Percentiles rank a stretch among this genome's conserved stretches.
These are phyloP conservation scores for Hylaeus anthracinus DNA, from an alignment of 1,140 invertebrate genomes.

Conservation along the genomic window DNA sequence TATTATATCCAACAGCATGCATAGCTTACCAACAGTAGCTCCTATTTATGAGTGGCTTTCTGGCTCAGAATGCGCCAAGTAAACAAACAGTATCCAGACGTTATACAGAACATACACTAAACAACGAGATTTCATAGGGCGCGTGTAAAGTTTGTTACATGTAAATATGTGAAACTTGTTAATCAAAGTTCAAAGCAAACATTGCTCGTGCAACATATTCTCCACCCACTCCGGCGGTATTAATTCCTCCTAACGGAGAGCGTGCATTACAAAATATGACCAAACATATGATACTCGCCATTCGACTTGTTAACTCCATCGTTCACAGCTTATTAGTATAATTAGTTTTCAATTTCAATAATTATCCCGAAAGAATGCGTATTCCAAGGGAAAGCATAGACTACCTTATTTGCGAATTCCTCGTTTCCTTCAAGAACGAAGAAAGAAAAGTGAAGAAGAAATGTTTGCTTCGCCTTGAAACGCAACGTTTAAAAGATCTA, in stretches of 20 bases:
- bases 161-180: slow-evolving; percentile 22
- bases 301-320: background rate
- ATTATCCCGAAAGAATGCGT: too few relatives aligned
- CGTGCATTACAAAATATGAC: slow-evolving; percentile 9
- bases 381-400: too few relatives aligned
- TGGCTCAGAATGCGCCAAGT: background rate
- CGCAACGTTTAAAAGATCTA: too few relatives aligned
- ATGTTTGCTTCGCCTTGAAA: too few relatives aligned
- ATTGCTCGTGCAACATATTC: background rate
- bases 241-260: background rate
- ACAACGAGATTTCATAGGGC: slow-evolving; percentile 3
- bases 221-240: background rate
- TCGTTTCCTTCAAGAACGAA: too few relatives aligned
- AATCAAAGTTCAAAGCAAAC: slow-evolving; percentile 18
- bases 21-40: background rate
- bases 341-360: too few relatives aligned
- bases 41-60: background rate
- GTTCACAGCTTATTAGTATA: too few relatives aligned
- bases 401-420: too few relatives aligned
- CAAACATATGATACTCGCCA: background rate
- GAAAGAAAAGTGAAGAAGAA: too few relatives aligned
- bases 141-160: background rate
- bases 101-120: background rate
- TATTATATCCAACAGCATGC: background rate
- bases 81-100: background rate